phyloP scores from a whole-genome alignment of 2,113 vertebrate genomes.

The Hippocampus barbouri region DNA sequence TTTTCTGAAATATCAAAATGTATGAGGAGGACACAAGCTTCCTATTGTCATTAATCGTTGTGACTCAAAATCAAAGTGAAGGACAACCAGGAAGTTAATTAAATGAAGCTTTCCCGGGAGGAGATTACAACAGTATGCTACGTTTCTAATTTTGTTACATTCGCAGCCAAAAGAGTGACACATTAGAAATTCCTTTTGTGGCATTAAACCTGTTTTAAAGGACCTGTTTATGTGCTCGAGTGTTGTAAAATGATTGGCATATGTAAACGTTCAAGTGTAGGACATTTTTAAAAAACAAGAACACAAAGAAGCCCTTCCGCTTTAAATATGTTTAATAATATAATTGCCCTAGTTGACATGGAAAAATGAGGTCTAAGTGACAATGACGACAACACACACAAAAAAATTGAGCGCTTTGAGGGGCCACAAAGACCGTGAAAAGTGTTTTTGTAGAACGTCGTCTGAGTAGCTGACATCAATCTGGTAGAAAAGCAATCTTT shows the following conservation, averaged over 20 bases:
- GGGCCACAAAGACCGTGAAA: background rate
- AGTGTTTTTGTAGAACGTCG: background rate
- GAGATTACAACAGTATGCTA: background rate
- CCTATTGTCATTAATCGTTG: background rate
- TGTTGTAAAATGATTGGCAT: too few relatives aligned
- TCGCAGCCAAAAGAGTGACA: background rate
- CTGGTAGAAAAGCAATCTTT: conserved; percentile 3
- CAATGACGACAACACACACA: conserved; percentile 20
- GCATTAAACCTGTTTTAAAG: background rate
- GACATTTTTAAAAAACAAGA: background rate
- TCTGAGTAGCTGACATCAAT: conserved; percentile 50
- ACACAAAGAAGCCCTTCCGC: background rate
- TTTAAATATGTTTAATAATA: conserved; percentile 37
- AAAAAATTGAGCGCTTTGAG: background rate
- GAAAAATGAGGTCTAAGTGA: conserved; percentile 54
- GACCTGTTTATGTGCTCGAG: background rate
- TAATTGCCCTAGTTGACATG: conserved; percentile 47
- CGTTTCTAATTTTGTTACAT: background rate
- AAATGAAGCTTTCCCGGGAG: background rate
- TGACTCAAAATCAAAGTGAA: background rate
- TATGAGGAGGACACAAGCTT: background rate
- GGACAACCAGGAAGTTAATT: background rate
- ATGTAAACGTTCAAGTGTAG: too few relatives aligned
- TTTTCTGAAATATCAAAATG: background rate
- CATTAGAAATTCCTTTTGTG: background rate